phyloP scores from a whole-genome alignment of 37 sponge, comb jelly and placozoan genomes.

The Bolinopsis microptera region DNA sequence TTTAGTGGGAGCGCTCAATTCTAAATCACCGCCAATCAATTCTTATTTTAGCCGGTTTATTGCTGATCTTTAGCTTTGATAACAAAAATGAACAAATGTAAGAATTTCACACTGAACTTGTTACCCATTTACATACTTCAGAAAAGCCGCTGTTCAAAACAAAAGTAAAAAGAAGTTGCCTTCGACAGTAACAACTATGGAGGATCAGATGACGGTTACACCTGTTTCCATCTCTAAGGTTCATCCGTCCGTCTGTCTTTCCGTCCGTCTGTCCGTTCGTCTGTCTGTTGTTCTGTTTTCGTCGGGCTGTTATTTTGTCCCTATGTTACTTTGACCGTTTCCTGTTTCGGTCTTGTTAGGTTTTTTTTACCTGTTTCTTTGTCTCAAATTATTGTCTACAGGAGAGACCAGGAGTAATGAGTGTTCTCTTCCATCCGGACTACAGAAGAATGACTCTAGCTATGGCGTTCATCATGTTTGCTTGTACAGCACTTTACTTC shows the following conservation, averaged over 20 bases:
- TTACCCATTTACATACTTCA: not conserved
- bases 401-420: not conserved
- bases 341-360: not conserved
- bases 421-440: not conserved
- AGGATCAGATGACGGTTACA: not conserved
- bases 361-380: not conserved
- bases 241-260: too few relatives aligned
- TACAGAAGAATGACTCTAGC: not conserved
- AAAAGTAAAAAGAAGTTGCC: not conserved
- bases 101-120: too few relatives aligned
- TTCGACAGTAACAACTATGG: not conserved
- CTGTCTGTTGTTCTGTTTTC: too few relatives aligned
- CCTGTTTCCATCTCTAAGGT: not conserved
- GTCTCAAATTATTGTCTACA: not conserved
- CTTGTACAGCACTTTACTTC: slow-evolving; percentile 13
- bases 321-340: not conserved
- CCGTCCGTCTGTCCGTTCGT: too few relatives aligned
- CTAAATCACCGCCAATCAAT: too few relatives aligned
- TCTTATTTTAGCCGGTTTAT: too few relatives aligned
- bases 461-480: not conserved
- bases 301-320: too few relatives aligned
- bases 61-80: too few relatives aligned
- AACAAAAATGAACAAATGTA: too few relatives aligned
- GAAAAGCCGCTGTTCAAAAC: not conserved
- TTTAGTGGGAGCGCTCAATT: too few relatives aligned